Evolutionary conservation across 2,113 vertebrate genomes (phyloP), one percentile per base, ranked within the genome.

Genomic region (Barbus barbus): DNA sequence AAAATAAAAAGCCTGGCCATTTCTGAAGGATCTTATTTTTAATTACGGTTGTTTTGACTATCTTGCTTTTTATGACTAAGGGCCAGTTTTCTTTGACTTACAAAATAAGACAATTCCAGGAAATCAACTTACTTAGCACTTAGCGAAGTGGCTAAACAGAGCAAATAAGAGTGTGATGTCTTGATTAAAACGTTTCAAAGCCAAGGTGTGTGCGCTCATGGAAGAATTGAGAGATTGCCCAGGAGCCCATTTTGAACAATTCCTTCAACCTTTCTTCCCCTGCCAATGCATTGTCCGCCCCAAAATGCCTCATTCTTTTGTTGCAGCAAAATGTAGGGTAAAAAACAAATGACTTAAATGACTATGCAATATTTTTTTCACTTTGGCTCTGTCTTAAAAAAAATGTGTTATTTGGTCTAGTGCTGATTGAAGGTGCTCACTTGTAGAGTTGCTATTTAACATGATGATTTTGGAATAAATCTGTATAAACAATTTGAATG

Each of bases 201-300:
- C 36, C n/a, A 79, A 85, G 79, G 82, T 77, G 74, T 80, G 38
- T 28, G 8, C 71, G 33, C 46, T 33, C 9, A 20, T 65, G 38
- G 46, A 77, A 84, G 60, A 72, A 87, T 90, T 89, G 84, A 90
- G 81, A 76, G 82, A 87, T 60, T 87, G 89, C 82, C 90, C 89
- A 51, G 44, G 16, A 75, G 14, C 16, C 73, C 73, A 75, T 90
- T 84, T 88, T 89, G 90, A 85, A 89, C 85, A 85, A 86, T 84
- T 89, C 77, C 67, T 88, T 89, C 77, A 86, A 61, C 65, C 88
- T 89, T 82, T 91, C 87, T 89, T 90, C 81, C 86, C 82, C 83
- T 86, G 86, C 90, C 90, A 86, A 84, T 73, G 83, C 60, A 83
- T 71, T 88, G 86, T 89, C 89, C 48, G 71, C 51, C 79, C 84